These are phyloP conservation scores for Alectoris magna DNA, from an alignment of 2,797 vertebrate species.

Conservation along the genomic window DNA sequence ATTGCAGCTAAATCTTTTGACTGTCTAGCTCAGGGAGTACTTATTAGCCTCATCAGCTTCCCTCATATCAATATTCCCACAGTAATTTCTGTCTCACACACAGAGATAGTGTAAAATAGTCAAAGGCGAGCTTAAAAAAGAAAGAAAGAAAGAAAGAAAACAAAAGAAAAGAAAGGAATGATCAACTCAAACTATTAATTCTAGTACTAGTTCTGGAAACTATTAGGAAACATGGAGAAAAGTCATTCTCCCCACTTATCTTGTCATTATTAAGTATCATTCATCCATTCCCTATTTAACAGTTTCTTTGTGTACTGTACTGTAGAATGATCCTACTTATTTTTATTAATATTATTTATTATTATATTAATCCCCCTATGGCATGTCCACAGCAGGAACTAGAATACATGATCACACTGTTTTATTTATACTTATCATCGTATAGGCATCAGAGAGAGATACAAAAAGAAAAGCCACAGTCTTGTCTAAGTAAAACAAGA, in stretches of 20 bases:
- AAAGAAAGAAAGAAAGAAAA: neutral
- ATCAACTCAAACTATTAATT: neutral
- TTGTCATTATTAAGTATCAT: neutral
- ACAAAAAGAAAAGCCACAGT: neutral
- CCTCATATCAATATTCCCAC: constrained; percentile 1
- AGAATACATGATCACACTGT: neutral
- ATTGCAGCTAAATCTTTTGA: constrained; percentile 54
- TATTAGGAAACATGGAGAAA: neutral
- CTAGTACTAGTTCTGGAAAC: neutral
- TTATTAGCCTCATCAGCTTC: constrained; percentile 43
- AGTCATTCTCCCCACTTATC: accelerated
- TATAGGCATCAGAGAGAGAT: neutral
- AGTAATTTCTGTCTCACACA: constrained; percentile 8
- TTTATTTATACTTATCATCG: neutral
- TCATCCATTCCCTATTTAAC: neutral
- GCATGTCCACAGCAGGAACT: neutral
- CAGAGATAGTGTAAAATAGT: neutral
- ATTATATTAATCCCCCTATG: neutral
- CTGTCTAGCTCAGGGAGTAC: constrained; percentile 20
- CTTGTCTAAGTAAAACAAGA: neutral
- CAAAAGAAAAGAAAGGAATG: neutral
- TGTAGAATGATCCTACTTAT: neutral
- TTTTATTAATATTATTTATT: neutral
- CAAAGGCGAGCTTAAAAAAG: neutral
- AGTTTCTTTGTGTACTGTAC: neutral